These are phyloP conservation scores for Drosophila fuyamai DNA, from an alignment of 1,140 invertebrate genomes.

Conservation along the genomic window DNA sequence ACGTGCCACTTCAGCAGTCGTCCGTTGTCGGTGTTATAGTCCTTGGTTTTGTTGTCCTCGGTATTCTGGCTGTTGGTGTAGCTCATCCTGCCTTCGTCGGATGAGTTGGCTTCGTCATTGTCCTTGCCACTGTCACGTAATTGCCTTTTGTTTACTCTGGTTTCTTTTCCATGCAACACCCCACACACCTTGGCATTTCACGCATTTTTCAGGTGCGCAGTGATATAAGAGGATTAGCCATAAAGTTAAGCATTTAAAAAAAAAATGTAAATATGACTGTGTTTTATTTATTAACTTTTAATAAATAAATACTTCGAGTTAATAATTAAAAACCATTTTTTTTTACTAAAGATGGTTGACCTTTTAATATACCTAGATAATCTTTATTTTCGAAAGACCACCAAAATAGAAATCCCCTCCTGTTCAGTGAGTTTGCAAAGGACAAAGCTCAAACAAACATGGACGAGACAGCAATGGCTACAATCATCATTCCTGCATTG, in stretches of 20 bases:
- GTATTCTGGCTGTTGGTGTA: slow-evolving; percentile 27
- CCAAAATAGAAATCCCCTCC: background rate
- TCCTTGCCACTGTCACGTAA: slow-evolving; percentile 74
- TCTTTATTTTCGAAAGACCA: background rate
- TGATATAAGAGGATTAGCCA: too few species aligned
- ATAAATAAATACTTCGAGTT: too few species aligned
- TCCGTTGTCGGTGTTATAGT: slow-evolving; percentile 26
- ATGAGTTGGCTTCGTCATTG: slow-evolving; percentile 49
- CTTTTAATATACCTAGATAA: too few species aligned
- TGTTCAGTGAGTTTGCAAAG: background rate
- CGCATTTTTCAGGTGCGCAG: slow-evolving; percentile 16
- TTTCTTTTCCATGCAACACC: slow-evolving; percentile 28
- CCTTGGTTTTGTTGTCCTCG: slow-evolving; percentile 2
- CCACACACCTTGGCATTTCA: slow-evolving; percentile 30
- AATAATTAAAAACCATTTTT: too few species aligned
- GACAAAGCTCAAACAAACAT: slow-evolving; percentile 32
- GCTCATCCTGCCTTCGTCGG: slow-evolving; percentile 48
- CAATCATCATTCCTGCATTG: slow-evolving; percentile 70
- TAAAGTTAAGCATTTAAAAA: too few species aligned
- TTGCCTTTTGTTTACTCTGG: slow-evolving; percentile 72
- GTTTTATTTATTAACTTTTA: too few species aligned
- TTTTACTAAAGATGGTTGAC: too few species aligned
- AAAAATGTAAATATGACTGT: too few species aligned
- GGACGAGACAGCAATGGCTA: slow-evolving; percentile 39
- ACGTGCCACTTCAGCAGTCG: slow-evolving; percentile 58